Evolutionary conservation across 2,888 invertebrate genomes (phyloP).

Genomic region (Hermaeophaga mercurialis): DNA sequence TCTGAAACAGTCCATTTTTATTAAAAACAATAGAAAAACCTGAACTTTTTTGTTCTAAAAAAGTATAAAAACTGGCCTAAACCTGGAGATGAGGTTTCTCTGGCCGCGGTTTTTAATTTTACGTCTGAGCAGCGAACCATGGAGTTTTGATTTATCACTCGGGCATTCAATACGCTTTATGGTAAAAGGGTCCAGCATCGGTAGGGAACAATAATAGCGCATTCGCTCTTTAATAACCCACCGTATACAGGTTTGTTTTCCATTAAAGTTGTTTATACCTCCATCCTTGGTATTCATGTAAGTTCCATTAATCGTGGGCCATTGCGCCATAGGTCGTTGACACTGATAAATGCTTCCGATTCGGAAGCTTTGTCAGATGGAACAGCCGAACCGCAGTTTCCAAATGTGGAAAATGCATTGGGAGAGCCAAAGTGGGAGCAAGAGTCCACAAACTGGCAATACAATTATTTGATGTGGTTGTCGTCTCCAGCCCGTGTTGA

Average conservation of each 20-base stretch:
- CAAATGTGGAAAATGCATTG: conserved; percentile 25
- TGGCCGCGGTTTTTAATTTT: conserved; percentile 51
- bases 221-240: conserved; percentile 46
- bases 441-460: conserved; percentile 18
- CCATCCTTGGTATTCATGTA: conserved; percentile 52
- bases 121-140: conserved; percentile 43
- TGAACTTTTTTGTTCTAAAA: too few relatives aligned
- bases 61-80: conserved; percentile 34
- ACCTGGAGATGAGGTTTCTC: conserved; percentile 46
- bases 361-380: conserved; percentile 46
- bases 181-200: conserved; percentile 40
- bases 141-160: conserved; percentile 48
- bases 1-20: too few relatives aligned
- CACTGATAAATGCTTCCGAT: conserved; percentile 52
- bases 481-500: neutral
- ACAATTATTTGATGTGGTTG: conserved; percentile 17
- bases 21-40: too few relatives aligned
- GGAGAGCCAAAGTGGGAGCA: conserved; percentile 12
- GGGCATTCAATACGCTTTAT: conserved; percentile 44
- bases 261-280: conserved; percentile 52
- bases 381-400: conserved; percentile 34
- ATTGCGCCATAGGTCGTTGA: conserved; percentile 47
- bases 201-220: conserved; percentile 40
- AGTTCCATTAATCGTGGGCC: conserved; percentile 54
- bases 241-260: conserved; percentile 49